phyloP scores from a whole-genome alignment of 2,888 invertebrate species.

The Galerucella calmariensis region DNA sequence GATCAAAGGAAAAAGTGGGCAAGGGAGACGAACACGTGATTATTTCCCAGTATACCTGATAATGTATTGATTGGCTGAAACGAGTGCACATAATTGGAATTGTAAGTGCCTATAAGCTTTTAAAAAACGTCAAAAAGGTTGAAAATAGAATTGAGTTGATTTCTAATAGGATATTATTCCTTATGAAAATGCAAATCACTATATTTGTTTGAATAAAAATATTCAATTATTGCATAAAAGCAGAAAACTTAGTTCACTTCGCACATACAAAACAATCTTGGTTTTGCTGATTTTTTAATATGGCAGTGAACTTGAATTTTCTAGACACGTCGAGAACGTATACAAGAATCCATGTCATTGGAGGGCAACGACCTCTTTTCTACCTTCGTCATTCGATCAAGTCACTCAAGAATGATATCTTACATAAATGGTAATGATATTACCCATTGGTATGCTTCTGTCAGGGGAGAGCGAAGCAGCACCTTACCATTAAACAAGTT shows the following conservation, averaged over 20 bases:
- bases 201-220: neutral
- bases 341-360: slow-evolving; percentile 24
- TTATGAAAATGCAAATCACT: neutral
- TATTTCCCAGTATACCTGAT: too few species aligned
- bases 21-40: too few species aligned
- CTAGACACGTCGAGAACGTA: slow-evolving; percentile 21
- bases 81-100: too few species aligned
- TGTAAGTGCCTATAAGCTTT: too few species aligned
- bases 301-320: slow-evolving; percentile 29
- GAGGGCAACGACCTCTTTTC: slow-evolving; percentile 30
- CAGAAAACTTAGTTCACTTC: neutral
- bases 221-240: neutral
- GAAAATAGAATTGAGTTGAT: neutral
- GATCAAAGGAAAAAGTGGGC: too few species aligned
- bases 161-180: neutral
- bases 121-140: neutral
- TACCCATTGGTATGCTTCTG: slow-evolving; percentile 11
- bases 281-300: slow-evolving; percentile 15
- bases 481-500: neutral
- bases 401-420: slow-evolving; percentile 27
- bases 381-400: slow-evolving; percentile 19
- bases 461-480: neutral
- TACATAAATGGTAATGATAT: slow-evolving; percentile 35
- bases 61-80: too few species aligned
- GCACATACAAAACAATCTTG: neutral